Percentiles rank a stretch among this genome's conserved stretches.
phyloP scores from a whole-genome alignment of 2,113 vertebrate species.

The Rhizomys pruinosus region DNA sequence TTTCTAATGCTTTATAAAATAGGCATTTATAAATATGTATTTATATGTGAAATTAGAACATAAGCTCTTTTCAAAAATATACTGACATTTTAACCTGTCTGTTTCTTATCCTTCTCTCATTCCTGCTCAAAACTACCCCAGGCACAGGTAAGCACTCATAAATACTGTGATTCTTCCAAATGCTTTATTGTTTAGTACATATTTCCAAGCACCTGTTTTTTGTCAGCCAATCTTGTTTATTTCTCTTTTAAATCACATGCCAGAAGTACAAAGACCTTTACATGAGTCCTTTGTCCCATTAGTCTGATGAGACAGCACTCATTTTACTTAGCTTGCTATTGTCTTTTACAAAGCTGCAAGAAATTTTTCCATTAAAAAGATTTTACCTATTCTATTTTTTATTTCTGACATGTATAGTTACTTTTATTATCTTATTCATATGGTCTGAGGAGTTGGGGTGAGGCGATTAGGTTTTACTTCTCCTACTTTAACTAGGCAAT shows the following conservation, averaged over 20 bases:
- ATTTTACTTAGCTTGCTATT: neutral
- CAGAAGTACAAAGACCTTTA: too few species aligned
- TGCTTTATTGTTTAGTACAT: neutral
- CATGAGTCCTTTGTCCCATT: too few species aligned
- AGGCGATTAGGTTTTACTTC: neutral
- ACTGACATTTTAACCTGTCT: conserved; percentile 49
- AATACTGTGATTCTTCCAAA: conserved; percentile 4
- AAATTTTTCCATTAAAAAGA: neutral
- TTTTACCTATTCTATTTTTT: neutral
- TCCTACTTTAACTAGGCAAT: neutral
- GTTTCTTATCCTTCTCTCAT: conserved; percentile 37
- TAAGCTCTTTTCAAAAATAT: neutral
- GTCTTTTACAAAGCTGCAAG: neutral
- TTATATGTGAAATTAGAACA: conserved; percentile 1
- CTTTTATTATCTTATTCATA: neutral
- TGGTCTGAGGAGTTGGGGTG: neutral
- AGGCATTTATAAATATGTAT: neutral
- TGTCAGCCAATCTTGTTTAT: too few species aligned
- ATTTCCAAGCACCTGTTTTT: neutral
- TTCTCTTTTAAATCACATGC: too few species aligned
- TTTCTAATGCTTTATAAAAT: neutral
- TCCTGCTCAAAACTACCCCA: conserved; percentile 69
- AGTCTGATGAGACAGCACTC: neutral
- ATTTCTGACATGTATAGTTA: neutral
- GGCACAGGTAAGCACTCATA: conserved; percentile 87